Base-by-base conservation (phyloP, 1,140 invertebrate species). In the Megalonaias nervosa region DNA sequence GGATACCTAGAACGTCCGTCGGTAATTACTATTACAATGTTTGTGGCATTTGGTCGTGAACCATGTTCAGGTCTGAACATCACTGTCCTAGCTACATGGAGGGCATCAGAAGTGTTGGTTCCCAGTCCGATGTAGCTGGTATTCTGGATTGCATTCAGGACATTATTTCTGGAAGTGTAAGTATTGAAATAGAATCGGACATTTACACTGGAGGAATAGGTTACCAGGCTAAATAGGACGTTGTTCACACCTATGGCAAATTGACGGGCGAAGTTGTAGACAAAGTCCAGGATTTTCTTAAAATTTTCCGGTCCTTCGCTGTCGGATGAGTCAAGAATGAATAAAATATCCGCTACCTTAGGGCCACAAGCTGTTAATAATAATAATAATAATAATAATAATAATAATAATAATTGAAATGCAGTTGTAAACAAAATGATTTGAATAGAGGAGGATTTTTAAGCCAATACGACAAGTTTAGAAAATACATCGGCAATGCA, bases 331-430 rank as follows among this genome's bases (percentile, higher is more conserved):
- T 84, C 82, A 14, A 84, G 64, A n/a, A 84, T 55, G 66, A 84
- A 79, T 1, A 82, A 72, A 26, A 84, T 67, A 90, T 92, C 72
- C 6, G 81, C 81, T 12, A 65, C 67, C 15, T 74, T 60, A 13
- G 71, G 58, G 11, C 72, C 75, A 66, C 82, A 84, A 19, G 65
- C 82, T 80, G 69, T 58, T 80, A 69, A 31, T 21, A 15, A 26
- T 21, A 60, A 71, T 59, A 59, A 21, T 13, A 57, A 71, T 48
- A 48, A 48, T 48, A 48, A 48, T 48, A 48, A 48, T 48, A 48
- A 48, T 48, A 48, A 48, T 11, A 48, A 48, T 11, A 48, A 48
- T 48, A 48, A 48, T 0, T 48, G 5, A 48, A 9, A 0, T 48
- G 38, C 38, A 48, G 38, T 48, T 11, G 38, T 48, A 48, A 48